Conservation (phyloP, 2,888 invertebrate genomes). For the Laothoe populi region DNA sequence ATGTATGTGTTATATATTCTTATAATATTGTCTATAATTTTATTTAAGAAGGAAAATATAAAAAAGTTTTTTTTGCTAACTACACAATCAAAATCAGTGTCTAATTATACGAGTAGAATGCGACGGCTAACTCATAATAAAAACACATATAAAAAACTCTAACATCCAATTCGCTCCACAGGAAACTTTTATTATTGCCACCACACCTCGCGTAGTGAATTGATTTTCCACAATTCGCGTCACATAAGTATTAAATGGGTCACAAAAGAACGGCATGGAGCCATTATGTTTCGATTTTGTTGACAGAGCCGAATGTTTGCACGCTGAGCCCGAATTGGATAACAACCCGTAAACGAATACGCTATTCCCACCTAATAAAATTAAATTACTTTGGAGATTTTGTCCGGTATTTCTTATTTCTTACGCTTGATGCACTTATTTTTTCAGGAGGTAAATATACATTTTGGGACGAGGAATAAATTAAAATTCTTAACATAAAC, state of each 20-base stretch:
- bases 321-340: constrained; percentile 50
- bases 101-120: no score
- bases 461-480: no score
- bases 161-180: neutral
- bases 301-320: constrained; percentile 41
- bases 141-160: neutral
- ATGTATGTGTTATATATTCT: no score
- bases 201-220: constrained; percentile 28
- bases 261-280: constrained; percentile 40
- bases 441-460: neutral
- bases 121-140: neutral
- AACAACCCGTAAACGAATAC: constrained; percentile 45
- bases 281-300: constrained; percentile 44
- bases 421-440: neutral
- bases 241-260: constrained; percentile 37
- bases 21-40: no score
- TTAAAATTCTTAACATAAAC: no score
- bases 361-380: constrained; percentile 46
- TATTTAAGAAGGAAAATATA: no score
- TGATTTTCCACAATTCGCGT: constrained; percentile 37
- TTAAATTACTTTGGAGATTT: constrained; percentile 33
- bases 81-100: no score
- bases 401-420: neutral
- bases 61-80: no score
- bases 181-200: neutral